Base-by-base conservation (phyloP, 2,797 vertebrate genomes). In the Bradypodion pumilum region DNA sequence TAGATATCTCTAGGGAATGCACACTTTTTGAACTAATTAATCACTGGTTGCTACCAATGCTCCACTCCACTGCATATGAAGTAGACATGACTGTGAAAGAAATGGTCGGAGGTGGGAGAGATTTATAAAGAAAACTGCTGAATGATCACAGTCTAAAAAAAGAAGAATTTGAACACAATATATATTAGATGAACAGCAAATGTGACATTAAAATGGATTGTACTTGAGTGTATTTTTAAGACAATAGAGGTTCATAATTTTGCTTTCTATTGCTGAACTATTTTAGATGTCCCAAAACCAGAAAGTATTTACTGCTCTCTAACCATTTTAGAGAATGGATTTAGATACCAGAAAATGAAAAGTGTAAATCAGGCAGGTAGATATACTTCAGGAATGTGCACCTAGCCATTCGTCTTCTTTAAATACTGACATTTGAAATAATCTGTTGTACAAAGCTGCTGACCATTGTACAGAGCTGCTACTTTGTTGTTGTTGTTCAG, bases 11-110 rank as follows among this genome's bases (percentile, higher is more conserved):
- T 89, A 80, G 89, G 89, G 90, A 94, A 77, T 37, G 44, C 88
- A 88, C 85, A 92, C 74, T 93, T 95, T 94, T 94, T 92, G 83
- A 95, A 94, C 91, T 93, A 96, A 95, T 96, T 96, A 96, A 94
- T 95, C 93, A 94, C 89, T 70, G 82, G 81, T 94, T 92, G 93
- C 83, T 89, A 94, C 91, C 89, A 84, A 63, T 88, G 86, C 87
- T 94, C 78, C 80, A 93, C 89, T 93, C 80, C 81, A 88, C 76
- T 81, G 87, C 89, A 92, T 92, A 85, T 81, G 87, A 94, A 95
- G 92, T 83, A 92, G 85, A 80, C 92, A 65, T 82, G 92, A 90
- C 83, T 52, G 27, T 4, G 9, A 49, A 16, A 3, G 15, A 32
- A 56, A 4, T 56, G 16, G 13, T 56, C n/a, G 23, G 25, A 19